Conservation (phyloP, 2,797 vertebrate genomes). For the Sebastes ruberrimus region DNA sequence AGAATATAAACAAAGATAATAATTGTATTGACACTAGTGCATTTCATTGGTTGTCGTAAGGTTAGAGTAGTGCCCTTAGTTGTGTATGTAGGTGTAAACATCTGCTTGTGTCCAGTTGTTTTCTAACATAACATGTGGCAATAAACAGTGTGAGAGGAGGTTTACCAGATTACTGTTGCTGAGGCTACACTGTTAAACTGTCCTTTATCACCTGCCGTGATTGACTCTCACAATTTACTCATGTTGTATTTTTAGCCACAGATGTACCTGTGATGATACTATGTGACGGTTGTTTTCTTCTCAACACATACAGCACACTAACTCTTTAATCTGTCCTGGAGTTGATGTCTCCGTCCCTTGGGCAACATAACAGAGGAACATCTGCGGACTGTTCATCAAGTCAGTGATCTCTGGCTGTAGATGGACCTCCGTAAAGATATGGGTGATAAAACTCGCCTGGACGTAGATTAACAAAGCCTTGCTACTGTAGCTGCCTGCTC, state of each 20-base stretch:
- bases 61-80: neutral
- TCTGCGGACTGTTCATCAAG: neutral
- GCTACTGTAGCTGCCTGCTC: neutral
- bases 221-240: neutral
- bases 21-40: neutral
- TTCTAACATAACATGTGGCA: neutral
- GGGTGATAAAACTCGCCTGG: constrained; percentile 25
- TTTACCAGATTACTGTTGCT: neutral
- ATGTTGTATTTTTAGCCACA: constrained; percentile 14
- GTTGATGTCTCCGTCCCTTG: neutral
- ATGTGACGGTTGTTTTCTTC: neutral
- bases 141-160: neutral
- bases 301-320: neutral
- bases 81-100: neutral
- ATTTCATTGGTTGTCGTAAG: neutral
- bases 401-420: constrained; percentile 1
- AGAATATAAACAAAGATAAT: neutral
- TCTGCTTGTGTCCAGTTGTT: neutral
- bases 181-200: neutral
- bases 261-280: neutral
- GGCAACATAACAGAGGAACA: neutral
- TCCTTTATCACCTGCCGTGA: neutral
- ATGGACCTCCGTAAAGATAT: constrained; percentile 13
- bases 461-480: constrained; percentile 15
- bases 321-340: constrained; percentile 6